These are phyloP conservation scores for Accipiter virgatus DNA, from an alignment of 2,113 vertebrate genomes.

Conservation along the genomic window DNA sequence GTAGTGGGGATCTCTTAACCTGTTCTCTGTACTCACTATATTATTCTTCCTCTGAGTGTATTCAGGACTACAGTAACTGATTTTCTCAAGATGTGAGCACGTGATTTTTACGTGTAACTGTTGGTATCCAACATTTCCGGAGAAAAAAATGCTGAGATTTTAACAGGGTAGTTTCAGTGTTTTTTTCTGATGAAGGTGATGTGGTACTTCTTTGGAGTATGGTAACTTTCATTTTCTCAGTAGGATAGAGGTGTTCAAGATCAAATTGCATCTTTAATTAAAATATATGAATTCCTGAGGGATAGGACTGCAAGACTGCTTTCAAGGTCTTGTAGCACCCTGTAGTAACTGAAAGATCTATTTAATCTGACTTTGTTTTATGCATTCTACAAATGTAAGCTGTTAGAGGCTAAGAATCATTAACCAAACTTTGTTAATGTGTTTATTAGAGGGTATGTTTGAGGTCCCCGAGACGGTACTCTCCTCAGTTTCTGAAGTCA, in stretches of 20 bases:
- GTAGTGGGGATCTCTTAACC: neutral
- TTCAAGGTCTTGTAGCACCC: slow-evolving; percentile 15
- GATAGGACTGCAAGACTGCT: neutral
- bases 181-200: neutral
- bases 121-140: neutral
- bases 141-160: neutral
- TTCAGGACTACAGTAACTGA: neutral
- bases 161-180: neutral
- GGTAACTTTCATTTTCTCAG: neutral
- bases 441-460: neutral
- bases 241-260: neutral
- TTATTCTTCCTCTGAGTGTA: neutral
- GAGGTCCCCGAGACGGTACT: neutral
- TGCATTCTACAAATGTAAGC: neutral
- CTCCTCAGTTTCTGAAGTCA: neutral
- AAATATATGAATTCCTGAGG: slow-evolving; percentile 7
- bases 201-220: neutral
- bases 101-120: neutral
- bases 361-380: neutral
- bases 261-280: slow-evolving; percentile 39
- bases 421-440: neutral
- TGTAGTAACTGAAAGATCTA: slow-evolving; percentile 14
- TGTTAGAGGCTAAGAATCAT: neutral
- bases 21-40: neutral
- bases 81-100: neutral